phyloP scores from a whole-genome alignment of 2,797 vertebrate species.

The Parambassis ranga region DNA sequence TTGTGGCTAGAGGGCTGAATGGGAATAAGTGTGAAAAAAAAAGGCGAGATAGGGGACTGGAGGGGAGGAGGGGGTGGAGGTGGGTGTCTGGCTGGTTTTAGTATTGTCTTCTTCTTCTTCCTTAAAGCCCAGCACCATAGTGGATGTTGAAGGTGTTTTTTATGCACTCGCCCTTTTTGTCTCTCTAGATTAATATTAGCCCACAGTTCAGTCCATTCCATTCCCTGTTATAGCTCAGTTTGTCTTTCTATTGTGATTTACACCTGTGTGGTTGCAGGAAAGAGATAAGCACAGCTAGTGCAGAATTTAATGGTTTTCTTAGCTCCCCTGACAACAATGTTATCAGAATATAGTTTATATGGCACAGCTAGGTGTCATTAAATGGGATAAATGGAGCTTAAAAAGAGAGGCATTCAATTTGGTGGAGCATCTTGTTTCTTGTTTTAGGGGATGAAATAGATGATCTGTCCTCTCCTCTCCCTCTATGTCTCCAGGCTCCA shows the following conservation, averaged over 20 bases:
- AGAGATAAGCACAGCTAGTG: slow-evolving; percentile 53
- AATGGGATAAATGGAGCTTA: slow-evolving; percentile 52
- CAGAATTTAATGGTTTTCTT: slow-evolving; percentile 54
- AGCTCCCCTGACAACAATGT: slow-evolving; percentile 51
- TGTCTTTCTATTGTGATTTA: slow-evolving; percentile 52
- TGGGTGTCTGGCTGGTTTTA: slow-evolving; percentile 44
- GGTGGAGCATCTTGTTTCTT: not conserved
- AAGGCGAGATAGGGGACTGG: slow-evolving; percentile 23
- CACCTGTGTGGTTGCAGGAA: slow-evolving; percentile 35
- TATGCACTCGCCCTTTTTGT: slow-evolving; percentile 29
- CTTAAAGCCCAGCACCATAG: slow-evolving; percentile 27
- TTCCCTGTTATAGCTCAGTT: slow-evolving; percentile 62
- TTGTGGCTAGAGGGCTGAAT: slow-evolving; percentile 79
- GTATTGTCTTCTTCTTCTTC: slow-evolving; percentile 46
- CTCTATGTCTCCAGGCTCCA: not conserved
- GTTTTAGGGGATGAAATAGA: slow-evolving; percentile 12
- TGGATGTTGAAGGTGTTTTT: slow-evolving; percentile 52
- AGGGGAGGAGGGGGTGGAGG: not conserved
- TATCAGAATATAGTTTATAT: slow-evolving; percentile 38
- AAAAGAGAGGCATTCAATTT: slow-evolving; percentile 18
- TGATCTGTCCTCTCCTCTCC: slow-evolving; percentile 1
- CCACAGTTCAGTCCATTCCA: slow-evolving; percentile 31
- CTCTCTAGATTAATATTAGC: slow-evolving; percentile 45
- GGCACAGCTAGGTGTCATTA: slow-evolving; percentile 45
- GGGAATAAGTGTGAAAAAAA: slow-evolving; percentile 50